These are phyloP conservation scores for Bombus superbus DNA, from an alignment of 1,140 invertebrate genomes.

Conservation along the genomic window DNA sequence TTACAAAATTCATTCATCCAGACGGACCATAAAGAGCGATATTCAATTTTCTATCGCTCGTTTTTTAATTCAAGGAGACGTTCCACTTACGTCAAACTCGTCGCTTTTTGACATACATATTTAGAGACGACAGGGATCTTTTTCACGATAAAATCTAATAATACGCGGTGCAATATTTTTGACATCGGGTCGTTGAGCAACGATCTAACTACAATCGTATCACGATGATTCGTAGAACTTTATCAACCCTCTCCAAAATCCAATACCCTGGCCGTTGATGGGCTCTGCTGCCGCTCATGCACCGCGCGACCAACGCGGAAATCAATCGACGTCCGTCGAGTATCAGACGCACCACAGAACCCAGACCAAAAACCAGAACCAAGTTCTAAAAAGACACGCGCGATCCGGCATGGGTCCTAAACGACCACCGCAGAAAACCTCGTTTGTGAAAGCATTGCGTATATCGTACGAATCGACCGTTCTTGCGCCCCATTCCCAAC, in stretches of 20 bases:
- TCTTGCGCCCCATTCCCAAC: not conserved
- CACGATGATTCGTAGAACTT: not conserved
- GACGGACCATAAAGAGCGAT: too few relatives aligned
- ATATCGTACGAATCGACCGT: not conserved
- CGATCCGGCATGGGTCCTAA: not conserved
- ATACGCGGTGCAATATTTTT: too few relatives aligned
- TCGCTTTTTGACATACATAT: too few relatives aligned
- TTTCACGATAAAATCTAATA: too few relatives aligned
- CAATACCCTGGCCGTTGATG: not conserved
- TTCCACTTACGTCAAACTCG: too few relatives aligned
- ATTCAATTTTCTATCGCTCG: too few relatives aligned
- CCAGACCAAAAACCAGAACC: not conserved
- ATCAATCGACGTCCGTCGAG: conserved; percentile 4
- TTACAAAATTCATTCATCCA: too few relatives aligned
- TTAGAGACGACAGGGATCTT: too few relatives aligned
- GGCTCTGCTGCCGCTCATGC: too few relatives aligned
- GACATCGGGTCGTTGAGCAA: too few relatives aligned
- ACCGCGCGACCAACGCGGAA: not conserved
- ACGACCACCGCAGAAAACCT: not conserved
- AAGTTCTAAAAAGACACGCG: not conserved
- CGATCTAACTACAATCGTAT: not conserved
- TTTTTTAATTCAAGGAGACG: too few relatives aligned
- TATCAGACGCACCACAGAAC: not conserved
- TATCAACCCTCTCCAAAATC: not conserved
- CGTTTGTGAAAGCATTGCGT: not conserved